Percentiles rank a stretch among this genome's conserved stretches.
Conservation (phyloP, 2,888 invertebrate genomes). For the Drosophila hawaiiensis region DNA sequence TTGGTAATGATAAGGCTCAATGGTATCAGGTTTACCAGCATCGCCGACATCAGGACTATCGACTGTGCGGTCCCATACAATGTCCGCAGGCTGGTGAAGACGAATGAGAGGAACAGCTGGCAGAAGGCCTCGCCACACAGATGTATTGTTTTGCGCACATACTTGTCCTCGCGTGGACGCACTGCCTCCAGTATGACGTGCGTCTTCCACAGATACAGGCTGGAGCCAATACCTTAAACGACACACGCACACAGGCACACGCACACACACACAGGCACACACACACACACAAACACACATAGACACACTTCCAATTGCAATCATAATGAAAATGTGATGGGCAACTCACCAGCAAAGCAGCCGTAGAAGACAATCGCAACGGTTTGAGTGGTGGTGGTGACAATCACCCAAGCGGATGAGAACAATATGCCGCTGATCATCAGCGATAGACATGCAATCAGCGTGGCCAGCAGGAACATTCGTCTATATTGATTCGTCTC, state of each 20-base stretch:
- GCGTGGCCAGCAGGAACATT: conserved; percentile 82
- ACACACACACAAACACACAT: not conserved
- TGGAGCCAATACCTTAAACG: conserved; percentile 83
- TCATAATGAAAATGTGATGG: not conserved
- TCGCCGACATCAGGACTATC: conserved; percentile 83
- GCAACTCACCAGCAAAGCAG: conserved; percentile 81
- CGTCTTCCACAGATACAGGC: conserved; percentile 83
- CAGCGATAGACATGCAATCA: conserved; percentile 81
- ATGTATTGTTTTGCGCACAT: conserved; percentile 84
- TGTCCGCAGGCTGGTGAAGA: conserved; percentile 84
- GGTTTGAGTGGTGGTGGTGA: conserved; percentile 83
- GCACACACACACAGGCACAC: not conserved
- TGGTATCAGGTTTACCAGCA: conserved; percentile 84
- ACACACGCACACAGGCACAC: not conserved
- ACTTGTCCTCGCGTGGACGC: conserved; percentile 85
- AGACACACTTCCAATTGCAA: conserved; percentile 4
- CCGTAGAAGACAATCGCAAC: conserved; percentile 84
- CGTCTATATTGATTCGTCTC: conserved; percentile 81
- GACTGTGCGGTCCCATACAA: conserved; percentile 84
- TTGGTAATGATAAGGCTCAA: conserved; percentile 83
- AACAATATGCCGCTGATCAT: conserved; percentile 84
- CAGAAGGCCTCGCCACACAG: conserved; percentile 85
- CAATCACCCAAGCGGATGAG: conserved; percentile 84
- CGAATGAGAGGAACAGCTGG: conserved; percentile 84
- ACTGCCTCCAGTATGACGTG: conserved; percentile 84